Evolutionary conservation across 1,140 invertebrate species (phyloP).

Genomic region (Heliconius himera): DNA sequence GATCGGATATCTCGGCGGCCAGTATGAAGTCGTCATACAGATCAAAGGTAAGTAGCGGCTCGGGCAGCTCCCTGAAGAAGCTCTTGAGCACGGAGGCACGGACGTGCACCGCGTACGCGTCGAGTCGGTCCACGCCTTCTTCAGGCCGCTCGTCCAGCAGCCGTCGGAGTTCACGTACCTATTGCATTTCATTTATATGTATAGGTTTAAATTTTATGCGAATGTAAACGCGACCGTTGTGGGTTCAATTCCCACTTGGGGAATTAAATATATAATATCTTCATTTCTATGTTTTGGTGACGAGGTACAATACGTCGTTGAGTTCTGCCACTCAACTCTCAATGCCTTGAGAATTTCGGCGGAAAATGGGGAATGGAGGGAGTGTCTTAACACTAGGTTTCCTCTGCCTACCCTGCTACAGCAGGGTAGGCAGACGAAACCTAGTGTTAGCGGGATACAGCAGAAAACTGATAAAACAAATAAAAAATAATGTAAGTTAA

Average conservation of each 20-base stretch:
- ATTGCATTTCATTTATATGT: not conserved
- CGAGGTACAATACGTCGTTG: too few relatives aligned
- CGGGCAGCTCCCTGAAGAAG: conserved; percentile 96
- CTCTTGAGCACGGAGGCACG: conserved; percentile 95
- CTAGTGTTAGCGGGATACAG: not conserved
- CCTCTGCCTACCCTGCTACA: not conserved
- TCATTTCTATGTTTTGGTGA: too few relatives aligned
- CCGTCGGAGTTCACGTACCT: conserved; percentile 87
- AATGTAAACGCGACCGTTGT: too few relatives aligned
- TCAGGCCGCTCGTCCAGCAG: conserved; percentile 89
- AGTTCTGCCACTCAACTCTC: too few relatives aligned
- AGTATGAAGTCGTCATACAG: conserved; percentile 96
- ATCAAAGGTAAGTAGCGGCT: conserved; percentile 96
- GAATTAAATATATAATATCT: too few relatives aligned
- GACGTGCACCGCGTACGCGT: conserved; percentile 92
- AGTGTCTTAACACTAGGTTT: too few relatives aligned
- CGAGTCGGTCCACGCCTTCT: conserved; percentile 85
- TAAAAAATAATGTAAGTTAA: too few relatives aligned
- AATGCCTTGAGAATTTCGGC: too few relatives aligned
- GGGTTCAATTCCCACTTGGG: not conserved
- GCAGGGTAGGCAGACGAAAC: too few relatives aligned
- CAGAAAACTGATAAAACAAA: too few relatives aligned
- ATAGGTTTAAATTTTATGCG: too few relatives aligned
- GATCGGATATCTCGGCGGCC: conserved; percentile 91
- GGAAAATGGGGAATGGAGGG: too few relatives aligned